Conservation (phyloP, 2,797 vertebrate species). For the Sebastes trivittatus region DNA sequence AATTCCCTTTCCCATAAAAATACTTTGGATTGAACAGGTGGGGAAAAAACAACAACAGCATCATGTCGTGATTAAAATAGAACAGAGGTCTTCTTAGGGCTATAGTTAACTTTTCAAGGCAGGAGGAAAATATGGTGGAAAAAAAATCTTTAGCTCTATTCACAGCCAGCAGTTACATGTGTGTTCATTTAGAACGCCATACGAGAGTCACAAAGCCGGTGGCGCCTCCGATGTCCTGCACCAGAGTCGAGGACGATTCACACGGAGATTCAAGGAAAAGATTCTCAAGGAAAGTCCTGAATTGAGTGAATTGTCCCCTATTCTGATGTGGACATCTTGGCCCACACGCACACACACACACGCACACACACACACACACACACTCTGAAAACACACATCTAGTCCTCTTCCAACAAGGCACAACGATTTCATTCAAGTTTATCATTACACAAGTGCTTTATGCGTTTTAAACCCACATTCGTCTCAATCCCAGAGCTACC, state of each 20-base stretch:
- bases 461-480: constrained; percentile 48
- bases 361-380: background rate
- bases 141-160: constrained; percentile 15
- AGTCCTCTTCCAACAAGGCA: constrained; percentile 87
- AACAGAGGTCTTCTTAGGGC: constrained; percentile 7
- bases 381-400: background rate
- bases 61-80: background rate
- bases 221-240: background rate
- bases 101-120: constrained; percentile 32
- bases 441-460: constrained; percentile 72
- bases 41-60: constrained; percentile 5
- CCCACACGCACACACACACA: background rate
- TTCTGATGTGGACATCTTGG: background rate
- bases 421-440: constrained; percentile 94
- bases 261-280: background rate
- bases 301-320: background rate
- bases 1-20: constrained; percentile 10
- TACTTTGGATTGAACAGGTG: constrained; percentile 40
- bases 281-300: background rate
- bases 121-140: constrained; percentile 23
- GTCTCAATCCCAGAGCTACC: constrained; percentile 20
- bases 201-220: background rate
- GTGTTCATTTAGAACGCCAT: background rate
- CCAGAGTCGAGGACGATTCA: background rate
- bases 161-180: constrained; percentile 38